Conservation (phyloP, 2,888 invertebrate genomes). For the Cylloceria caligata region DNA sequence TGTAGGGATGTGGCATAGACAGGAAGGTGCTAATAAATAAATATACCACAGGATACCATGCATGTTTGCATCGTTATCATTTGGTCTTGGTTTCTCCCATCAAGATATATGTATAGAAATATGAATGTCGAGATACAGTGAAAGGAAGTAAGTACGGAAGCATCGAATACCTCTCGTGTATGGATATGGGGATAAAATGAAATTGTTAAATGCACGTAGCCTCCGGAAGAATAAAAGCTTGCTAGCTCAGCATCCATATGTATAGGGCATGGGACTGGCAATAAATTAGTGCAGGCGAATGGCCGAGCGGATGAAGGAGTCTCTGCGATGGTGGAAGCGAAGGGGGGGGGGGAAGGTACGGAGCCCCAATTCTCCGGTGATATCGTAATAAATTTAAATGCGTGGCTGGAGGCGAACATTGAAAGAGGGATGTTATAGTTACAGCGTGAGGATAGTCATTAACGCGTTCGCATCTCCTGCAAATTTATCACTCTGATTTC, state of each 20-base stretch:
- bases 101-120: background rate
- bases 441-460: slow-evolving; percentile 64
- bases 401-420: slow-evolving; percentile 59
- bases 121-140: slow-evolving; percentile 1
- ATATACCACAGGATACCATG: slow-evolving; percentile 9
- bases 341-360: slow-evolving; percentile 22
- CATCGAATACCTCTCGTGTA: slow-evolving; percentile 53
- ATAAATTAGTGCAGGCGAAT: slow-evolving; percentile 65
- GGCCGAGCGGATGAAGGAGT: slow-evolving; percentile 51
- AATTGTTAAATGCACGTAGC: slow-evolving; percentile 64
- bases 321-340: background rate
- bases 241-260: slow-evolving; percentile 41
- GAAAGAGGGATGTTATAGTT: slow-evolving; percentile 61
- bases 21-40: slow-evolving; percentile 30
- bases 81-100: background rate
- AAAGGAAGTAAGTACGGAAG: slow-evolving; percentile 33
- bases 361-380: slow-evolving; percentile 61
- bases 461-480: slow-evolving; percentile 60
- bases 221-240: slow-evolving; percentile 61
- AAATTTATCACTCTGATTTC: slow-evolving; percentile 65
- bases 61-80: slow-evolving; percentile 20
- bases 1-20: background rate
- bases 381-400: slow-evolving; percentile 67
- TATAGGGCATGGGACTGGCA: slow-evolving; percentile 25
- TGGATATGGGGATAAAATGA: slow-evolving; percentile 54